Conservation (phyloP, 2,888 invertebrate species). For the Frankliniella intonsa region DNA sequence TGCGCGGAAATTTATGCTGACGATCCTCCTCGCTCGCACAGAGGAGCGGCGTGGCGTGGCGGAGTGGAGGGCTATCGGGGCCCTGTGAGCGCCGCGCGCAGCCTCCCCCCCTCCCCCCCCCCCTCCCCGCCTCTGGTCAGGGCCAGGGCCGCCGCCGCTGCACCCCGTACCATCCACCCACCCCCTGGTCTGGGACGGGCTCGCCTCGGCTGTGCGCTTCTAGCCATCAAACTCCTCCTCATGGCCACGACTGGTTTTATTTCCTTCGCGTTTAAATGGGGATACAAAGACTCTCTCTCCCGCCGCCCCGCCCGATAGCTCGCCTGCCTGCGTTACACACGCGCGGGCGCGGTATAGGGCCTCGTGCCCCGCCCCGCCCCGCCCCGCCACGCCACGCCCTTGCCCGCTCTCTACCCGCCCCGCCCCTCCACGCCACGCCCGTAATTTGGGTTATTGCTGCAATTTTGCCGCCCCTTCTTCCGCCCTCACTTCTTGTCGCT, state of each 20-base stretch:
- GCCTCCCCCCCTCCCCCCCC: not conserved
- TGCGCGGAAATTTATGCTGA: not conserved
- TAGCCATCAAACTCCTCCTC: not conserved
- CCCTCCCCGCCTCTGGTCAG: not conserved
- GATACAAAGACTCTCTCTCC: not conserved
- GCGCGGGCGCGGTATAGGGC: not conserved
- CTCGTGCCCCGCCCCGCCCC: not conserved
- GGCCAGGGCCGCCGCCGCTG: not conserved
- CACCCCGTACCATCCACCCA: not conserved
- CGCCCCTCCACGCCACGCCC: not conserved
- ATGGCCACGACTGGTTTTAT: not conserved
- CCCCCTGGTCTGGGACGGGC: too few species aligned
- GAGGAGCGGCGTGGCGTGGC: too few species aligned
- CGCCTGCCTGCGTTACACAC: not conserved
- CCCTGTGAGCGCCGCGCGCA: not conserved
- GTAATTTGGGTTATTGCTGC: constrained; percentile 25
- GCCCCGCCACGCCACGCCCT: not conserved
- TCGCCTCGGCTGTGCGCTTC: not conserved
- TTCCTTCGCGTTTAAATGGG: not conserved
- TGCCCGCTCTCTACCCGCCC: not conserved
- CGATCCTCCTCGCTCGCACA: not conserved
- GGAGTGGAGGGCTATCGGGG: too few species aligned
- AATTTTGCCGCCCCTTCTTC: not conserved
- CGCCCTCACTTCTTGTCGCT: not conserved
- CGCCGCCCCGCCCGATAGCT: not conserved